phyloP scores from a whole-genome alignment of 2,888 invertebrate genomes.

The Ennomos quercinarius region DNA sequence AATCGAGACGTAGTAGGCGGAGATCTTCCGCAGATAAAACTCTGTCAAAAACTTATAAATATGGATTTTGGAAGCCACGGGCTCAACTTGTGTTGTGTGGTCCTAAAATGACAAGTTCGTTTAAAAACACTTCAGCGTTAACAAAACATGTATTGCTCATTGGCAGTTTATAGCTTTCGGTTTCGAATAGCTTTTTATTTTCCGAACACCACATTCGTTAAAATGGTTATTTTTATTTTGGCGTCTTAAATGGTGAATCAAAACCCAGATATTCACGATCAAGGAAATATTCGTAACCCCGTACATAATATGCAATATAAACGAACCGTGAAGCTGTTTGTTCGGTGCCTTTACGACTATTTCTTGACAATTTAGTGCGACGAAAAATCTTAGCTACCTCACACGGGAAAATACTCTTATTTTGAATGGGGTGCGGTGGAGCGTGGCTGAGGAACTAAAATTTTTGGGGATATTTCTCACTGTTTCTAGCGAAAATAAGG shows the following conservation, averaged over 20 bases:
- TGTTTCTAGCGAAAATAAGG: conserved; percentile 25
- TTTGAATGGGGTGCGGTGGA: conserved; percentile 37
- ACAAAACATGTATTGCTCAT: conserved; percentile 28
- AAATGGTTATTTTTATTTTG: conserved; percentile 21
- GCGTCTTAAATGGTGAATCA: conserved; percentile 33
- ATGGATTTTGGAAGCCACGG: conserved; percentile 17
- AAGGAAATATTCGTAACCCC: conserved; percentile 38
- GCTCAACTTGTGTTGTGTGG: conserved; percentile 36
- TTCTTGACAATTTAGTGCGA: conserved; percentile 50
- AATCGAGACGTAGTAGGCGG: conserved; percentile 49
- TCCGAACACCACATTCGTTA: conserved; percentile 2
- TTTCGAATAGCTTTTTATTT: conserved; percentile 20
- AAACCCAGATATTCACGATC: conserved; percentile 28
- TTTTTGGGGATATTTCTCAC: conserved; percentile 26
- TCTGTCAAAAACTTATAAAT: conserved; percentile 20
- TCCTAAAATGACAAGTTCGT: conserved; percentile 31
- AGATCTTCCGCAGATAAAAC: conserved; percentile 35
- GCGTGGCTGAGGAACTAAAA: conserved; percentile 27
- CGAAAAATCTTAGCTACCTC: conserved; percentile 18
- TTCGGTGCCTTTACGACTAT: conserved; percentile 61
- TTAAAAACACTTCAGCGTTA: conserved; percentile 30
- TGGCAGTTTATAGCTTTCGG: conserved; percentile 26
- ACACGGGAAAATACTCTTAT: conserved; percentile 34
- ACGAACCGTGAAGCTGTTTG: conserved; percentile 66
- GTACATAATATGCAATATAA: conserved; percentile 47